phyloP scores from a whole-genome alignment of 2,113 vertebrate genomes.

The Trachemys scripta region DNA sequence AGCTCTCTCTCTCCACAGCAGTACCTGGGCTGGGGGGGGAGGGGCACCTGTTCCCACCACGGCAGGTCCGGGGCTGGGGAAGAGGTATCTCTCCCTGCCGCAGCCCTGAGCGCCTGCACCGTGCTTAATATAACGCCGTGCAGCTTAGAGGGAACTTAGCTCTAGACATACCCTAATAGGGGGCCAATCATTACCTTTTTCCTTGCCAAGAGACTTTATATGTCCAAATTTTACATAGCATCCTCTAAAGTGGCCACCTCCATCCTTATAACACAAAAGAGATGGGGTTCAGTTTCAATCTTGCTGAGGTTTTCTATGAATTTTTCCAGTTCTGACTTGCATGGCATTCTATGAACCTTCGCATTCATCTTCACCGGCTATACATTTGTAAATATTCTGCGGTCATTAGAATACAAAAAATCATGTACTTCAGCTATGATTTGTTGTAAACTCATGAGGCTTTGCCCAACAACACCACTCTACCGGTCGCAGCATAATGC shows the following conservation, averaged over 20 bases:
- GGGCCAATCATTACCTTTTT: not conserved
- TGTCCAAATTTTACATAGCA: not conserved
- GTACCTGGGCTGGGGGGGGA: too few species aligned
- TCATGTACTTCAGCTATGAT: not conserved
- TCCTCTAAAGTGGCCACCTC: not conserved
- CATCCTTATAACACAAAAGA: not conserved
- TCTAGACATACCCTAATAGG: too few species aligned
- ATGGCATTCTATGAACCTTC: not conserved
- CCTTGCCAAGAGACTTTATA: not conserved
- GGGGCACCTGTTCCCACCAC: too few species aligned
- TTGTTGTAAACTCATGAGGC: not conserved
- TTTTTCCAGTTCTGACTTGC: not conserved
- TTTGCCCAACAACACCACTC: not conserved
- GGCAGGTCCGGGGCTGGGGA: too few species aligned
- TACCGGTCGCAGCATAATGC: not conserved
- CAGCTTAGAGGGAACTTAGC: too few species aligned
- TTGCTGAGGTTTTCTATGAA: not conserved
- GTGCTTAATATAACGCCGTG: fast-evolving
- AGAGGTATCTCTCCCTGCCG: too few species aligned
- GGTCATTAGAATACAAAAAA: not conserved
- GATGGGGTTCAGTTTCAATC: not conserved
- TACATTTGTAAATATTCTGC: not conserved
- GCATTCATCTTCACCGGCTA: not conserved
- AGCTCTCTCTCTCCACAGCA: too few species aligned
- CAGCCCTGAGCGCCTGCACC: too few species aligned